Conservation (phyloP, 2,888 invertebrate species). For the Acrocyrtus sp. region DNA sequence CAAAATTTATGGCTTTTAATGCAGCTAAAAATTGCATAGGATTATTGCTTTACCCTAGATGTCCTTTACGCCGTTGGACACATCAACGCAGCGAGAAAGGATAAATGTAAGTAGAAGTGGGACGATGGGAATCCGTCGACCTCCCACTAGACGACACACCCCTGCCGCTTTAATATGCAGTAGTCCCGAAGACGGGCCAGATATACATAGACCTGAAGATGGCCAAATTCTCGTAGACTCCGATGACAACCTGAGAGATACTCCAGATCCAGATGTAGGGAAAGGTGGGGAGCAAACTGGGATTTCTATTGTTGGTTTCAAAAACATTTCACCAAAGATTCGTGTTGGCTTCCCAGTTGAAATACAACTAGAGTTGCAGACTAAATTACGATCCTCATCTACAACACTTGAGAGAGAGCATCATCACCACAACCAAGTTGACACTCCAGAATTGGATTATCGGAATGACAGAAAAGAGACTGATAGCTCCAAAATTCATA, state of each 20-base stretch:
- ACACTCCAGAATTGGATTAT: conserved; percentile 13
- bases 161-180: conserved; percentile 54
- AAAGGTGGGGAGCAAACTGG: conserved; percentile 30
- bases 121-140: conserved; percentile 68
- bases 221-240: conserved; percentile 49
- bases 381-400: conserved; percentile 55
- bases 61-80: conserved; percentile 63
- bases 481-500: background rate
- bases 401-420: conserved; percentile 36
- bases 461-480: conserved; percentile 4
- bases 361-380: conserved; percentile 62
- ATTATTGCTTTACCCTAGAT: too few species aligned
- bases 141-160: conserved; percentile 66
- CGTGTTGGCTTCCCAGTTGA: conserved; percentile 63
- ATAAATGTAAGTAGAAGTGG: conserved; percentile 68
- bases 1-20: too few species aligned
- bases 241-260: conserved; percentile 45
- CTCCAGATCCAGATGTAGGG: conserved; percentile 32
- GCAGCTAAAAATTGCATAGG: too few species aligned
- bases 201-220: conserved; percentile 34
- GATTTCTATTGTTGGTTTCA: conserved; percentile 58
- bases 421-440: conserved; percentile 8
- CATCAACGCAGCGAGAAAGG: conserved; percentile 62
- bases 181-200: conserved; percentile 51
- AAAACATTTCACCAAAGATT: conserved; percentile 63